Conservation (phyloP, 2,113 vertebrate species). For the Tauraco erythrolophus region DNA sequence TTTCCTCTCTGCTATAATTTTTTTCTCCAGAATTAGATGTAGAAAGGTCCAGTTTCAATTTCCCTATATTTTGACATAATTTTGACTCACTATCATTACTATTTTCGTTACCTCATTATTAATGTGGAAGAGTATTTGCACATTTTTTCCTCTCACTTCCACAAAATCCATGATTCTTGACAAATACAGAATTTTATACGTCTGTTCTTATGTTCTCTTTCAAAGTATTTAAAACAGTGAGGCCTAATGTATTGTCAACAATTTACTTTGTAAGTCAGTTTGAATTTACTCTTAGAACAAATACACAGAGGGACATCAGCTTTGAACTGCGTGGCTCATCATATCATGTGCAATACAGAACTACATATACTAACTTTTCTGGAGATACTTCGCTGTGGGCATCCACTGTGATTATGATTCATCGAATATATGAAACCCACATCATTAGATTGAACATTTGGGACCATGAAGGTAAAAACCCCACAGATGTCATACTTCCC, state of each 20-base stretch:
- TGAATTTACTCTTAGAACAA: neutral
- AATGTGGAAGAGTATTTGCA: neutral
- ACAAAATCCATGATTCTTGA: neutral
- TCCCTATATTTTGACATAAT: neutral
- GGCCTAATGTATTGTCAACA: neutral
- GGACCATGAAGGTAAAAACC: rapidly evolving
- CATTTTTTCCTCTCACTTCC: neutral
- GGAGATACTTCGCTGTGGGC: neutral
- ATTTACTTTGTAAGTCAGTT: neutral
- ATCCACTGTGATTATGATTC: neutral
- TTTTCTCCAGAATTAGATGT: neutral
- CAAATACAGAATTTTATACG: neutral
- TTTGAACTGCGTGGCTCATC: neutral
- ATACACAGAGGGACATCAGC: neutral
- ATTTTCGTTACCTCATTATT: neutral
- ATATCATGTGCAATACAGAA: neutral
- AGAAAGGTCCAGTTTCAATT: neutral
- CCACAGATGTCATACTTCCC: neutral
- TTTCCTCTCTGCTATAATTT: neutral
- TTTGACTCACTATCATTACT: neutral
- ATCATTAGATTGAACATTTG: neutral
- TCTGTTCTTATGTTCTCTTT: neutral
- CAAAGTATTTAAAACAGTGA: neutral
- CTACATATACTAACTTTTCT: neutral
- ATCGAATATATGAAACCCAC: neutral